phyloP scores from a whole-genome alignment of 2,797 vertebrate species.

The Geotrypetes seraphini region DNA sequence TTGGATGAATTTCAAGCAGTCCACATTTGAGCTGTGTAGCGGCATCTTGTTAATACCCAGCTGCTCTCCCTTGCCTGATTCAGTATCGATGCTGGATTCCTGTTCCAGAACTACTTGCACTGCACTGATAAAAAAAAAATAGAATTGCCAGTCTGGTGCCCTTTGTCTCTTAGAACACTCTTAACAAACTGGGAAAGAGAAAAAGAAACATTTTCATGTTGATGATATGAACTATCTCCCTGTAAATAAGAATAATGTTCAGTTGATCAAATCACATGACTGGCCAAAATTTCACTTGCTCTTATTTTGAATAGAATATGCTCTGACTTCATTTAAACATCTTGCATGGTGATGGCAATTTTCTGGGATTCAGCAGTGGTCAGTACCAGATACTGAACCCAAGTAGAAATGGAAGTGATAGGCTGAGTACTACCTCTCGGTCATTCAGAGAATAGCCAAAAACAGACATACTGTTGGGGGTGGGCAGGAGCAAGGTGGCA shows the following conservation, averaged over 20 bases:
- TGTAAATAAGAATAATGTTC: too few relatives aligned
- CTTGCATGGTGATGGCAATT: too few relatives aligned
- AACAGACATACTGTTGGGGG: too few relatives aligned
- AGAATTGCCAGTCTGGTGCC: constrained; percentile 3
- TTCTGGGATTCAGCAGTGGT: too few relatives aligned
- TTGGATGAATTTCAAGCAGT: background rate
- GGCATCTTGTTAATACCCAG: constrained; percentile 40
- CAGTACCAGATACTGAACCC: too few relatives aligned
- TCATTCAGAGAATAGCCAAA: too few relatives aligned
- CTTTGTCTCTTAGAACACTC: constrained; percentile 11
- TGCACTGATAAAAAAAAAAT: constrained; percentile 21
- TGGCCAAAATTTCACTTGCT: background rate
- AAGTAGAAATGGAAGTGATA: too few relatives aligned
- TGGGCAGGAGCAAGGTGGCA: too few relatives aligned
- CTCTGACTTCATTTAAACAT: too few relatives aligned
- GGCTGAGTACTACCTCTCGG: too few relatives aligned
- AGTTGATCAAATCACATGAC: background rate
- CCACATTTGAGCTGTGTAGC: too few relatives aligned
- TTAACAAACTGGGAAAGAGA: constrained; percentile 25
- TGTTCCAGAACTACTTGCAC: constrained; percentile 53
- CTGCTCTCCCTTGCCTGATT: constrained; percentile 40
- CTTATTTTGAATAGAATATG: background rate
- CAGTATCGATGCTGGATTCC: constrained; percentile 39
- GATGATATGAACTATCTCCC: background rate
- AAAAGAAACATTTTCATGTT: background rate